Base-by-base conservation (phyloP, 1,140 invertebrate genomes). In the Drosophila albomicans region DNA sequence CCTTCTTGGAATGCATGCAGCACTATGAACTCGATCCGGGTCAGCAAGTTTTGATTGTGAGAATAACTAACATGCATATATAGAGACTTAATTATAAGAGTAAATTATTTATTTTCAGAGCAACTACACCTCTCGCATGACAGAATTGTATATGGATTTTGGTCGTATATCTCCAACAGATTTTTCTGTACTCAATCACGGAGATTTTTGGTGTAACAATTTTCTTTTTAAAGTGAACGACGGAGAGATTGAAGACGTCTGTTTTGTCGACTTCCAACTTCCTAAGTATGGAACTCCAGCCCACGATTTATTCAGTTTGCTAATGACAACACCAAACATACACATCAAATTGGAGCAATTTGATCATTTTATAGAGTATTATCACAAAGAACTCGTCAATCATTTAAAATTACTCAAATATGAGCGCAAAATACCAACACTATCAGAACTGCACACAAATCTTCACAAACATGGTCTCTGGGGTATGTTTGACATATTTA, bases 141-240 rank as follows among this genome's bases (percentile, higher is more conserved):
- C 89, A 1, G 88, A 91, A 28, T 52, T 87, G n/a, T 79, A 84
- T 32, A 66, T 90, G 52, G 82, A 90, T 2, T 86, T 90, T 54
- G 82, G 80, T 1, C 56, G 43, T 1, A 68, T 85, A 1, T 67
- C 94, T 16, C 59, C 91, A 1, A 89, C 93, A 6, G 93, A 94
- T 30, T 94, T 95, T 58, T 93, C 93, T 66, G 95, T 95, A 1
- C 87, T 96, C 1, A 94, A 94, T 82, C 95, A 95, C 56, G 95
- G 95, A 3, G 95, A 96, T 82, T 93, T 93, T 11, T 91, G 88
- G 88, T 79, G 75, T 25, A 91, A 93, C 41, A 93, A 93, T 57
- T 87, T 93, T 25, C 75, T 93, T 16, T 93, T 93, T 46, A 82
- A 91, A 54, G 85, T 93, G 54, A 63, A 68, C 8, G 43, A 49